Evolutionary conservation across 1,140 invertebrate species (phyloP), one percentile per base, ranked within the genome.

Genomic region (Leptinotarsa lineolata): DNA sequence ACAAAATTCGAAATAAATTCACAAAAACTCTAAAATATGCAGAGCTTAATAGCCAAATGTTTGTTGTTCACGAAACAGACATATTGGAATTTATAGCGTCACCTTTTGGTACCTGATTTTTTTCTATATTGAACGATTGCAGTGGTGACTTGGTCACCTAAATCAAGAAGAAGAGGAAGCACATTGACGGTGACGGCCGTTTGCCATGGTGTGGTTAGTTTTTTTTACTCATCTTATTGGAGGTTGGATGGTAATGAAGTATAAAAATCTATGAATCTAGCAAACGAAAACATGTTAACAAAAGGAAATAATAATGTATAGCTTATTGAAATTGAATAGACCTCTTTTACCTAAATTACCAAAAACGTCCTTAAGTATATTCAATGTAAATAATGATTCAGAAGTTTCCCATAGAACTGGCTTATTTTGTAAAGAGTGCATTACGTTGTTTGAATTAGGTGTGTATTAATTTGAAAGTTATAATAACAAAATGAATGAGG

Each of bases 391-490:
- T 39, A 11, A 46, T 46, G 16, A n/a, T 45, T 45, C 16, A 8
- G 18, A 69, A 70, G 67, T 69, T 45, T 69, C 48, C 64, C 72
- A 74, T 72, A 77, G 75, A 73, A 74, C 72, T 60, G 73, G 74
- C 61, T 30, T 75, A 16, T 74, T 79, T 73, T 76, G 76, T 75
- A 77, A 77, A 79, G 70, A 74, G 73, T 69, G 72, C 69, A 74
- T 76, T 75, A 11, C 30, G 1, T 39, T 11, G 8, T 39, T 39
- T 70, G 46, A 59, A 46, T 44, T 66, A 72, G 22, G 63, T 69
- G 67, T 13, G 45, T 60, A 69, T 64, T 20, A 15, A n/a, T 22
- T 72, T 48, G 46, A 22, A 13, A 13, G 48, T 69, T 13, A 54
- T 66, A 13, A 24, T 13, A 58, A 70, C 64, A 45, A 61, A 39